Evolutionary conservation across 2,113 vertebrate species (phyloP).

Genomic region (Laterallus jamaicensis): DNA sequence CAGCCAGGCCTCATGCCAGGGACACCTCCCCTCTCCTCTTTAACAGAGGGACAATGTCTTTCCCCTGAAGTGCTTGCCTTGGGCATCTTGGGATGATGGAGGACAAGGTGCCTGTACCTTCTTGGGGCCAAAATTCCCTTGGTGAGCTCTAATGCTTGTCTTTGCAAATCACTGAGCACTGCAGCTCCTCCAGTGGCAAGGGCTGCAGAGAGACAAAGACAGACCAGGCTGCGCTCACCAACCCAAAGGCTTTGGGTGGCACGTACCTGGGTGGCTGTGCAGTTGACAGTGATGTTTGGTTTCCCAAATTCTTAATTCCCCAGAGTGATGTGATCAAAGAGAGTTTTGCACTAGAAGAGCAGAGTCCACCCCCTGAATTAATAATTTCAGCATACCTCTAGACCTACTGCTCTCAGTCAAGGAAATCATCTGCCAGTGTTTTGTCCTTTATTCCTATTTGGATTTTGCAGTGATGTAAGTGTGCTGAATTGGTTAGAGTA

Average conservation of each 20-base stretch:
- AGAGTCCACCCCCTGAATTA: not conserved
- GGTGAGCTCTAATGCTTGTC: not conserved
- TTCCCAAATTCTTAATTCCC: not conserved
- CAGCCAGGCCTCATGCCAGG: not conserved
- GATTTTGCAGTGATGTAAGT: not conserved
- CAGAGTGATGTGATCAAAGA: not conserved
- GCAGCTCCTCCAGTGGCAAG: not conserved
- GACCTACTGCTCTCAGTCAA: not conserved
- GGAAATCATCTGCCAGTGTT: not conserved
- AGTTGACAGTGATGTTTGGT: not conserved
- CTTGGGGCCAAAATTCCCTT: not conserved
- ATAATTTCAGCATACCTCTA: not conserved
- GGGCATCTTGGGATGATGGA: not conserved
- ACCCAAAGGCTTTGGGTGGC: not conserved
- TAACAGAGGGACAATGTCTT: not conserved
- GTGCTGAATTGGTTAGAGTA: not conserved
- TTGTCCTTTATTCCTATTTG: not conserved
- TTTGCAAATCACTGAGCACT: not conserved
- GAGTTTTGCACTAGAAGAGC: not conserved
- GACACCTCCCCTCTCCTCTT: not conserved
- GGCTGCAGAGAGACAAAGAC: not conserved
- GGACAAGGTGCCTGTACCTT: not conserved
- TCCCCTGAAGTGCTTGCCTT: not conserved
- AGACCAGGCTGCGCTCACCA: not conserved
- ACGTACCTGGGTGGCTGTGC: not conserved